Evolutionary conservation across 1,140 invertebrate species (phyloP).

Genomic region (Euura saliciscinereae): DNA sequence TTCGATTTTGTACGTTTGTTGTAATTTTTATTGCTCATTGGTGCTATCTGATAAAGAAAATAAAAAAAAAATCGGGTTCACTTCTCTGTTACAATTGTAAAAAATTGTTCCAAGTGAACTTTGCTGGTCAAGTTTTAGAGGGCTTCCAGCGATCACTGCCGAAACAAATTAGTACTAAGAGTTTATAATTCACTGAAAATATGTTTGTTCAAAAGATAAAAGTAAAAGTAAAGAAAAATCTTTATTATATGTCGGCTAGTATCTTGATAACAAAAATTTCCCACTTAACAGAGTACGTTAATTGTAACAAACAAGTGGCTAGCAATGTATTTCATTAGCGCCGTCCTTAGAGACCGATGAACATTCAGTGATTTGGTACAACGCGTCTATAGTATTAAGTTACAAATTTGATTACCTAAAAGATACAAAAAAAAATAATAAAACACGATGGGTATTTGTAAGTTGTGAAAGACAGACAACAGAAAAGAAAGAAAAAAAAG

Average conservation of each 20-base stretch:
- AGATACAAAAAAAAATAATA: background rate
- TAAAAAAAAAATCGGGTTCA: background rate
- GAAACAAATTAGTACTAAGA: background rate
- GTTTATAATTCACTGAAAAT: background rate
- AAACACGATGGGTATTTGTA: conserved; percentile 13
- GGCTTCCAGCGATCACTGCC: conserved; percentile 12
- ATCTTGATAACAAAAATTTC: background rate
- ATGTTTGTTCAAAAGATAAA: background rate
- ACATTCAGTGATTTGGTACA: conserved; percentile 4
- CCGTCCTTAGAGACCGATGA: conserved; percentile 2
- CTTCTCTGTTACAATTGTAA: background rate
- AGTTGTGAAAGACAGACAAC: conserved; percentile 11
- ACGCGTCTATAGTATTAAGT: background rate
- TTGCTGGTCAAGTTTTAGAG: conserved; percentile 8
- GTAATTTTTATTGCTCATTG: background rate
- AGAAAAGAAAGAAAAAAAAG: conserved; percentile 15
- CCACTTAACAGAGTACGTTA: background rate
- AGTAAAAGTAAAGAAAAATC: background rate
- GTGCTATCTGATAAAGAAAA: background rate
- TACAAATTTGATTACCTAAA: background rate
- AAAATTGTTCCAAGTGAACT: conserved; percentile 3
- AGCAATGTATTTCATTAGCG: conserved; percentile 5
- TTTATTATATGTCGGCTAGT: background rate
- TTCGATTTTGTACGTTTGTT: background rate
- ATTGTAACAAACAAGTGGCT: background rate